phyloP scores from a whole-genome alignment of 2,888 invertebrate genomes.

The Pantelozetes paolii region DNA sequence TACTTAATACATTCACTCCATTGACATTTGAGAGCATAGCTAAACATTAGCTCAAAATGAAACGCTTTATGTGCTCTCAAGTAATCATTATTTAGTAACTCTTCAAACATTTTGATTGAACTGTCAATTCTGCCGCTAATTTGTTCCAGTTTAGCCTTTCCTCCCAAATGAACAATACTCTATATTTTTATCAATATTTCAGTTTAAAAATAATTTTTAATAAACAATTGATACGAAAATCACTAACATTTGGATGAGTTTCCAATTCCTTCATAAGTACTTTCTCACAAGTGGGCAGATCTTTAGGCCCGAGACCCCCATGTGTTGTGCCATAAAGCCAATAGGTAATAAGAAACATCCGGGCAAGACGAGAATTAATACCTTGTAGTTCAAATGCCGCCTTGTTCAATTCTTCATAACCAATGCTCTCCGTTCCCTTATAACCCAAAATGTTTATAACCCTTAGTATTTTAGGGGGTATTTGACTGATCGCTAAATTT shows the following conservation, averaged over 20 bases:
- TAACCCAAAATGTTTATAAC: conserved; percentile 5
- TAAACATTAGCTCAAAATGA: not conserved
- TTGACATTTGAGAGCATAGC: conserved; percentile 12
- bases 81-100: not conserved
- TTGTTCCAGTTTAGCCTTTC: not conserved
- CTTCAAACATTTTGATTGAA: not conserved
- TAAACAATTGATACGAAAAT: not conserved
- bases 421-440: not conserved
- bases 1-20: conserved; percentile 5
- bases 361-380: not conserved
- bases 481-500: not conserved
- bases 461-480: conserved; percentile 16
- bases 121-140: not conserved
- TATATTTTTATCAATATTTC: not conserved
- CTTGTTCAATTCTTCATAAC: not conserved
- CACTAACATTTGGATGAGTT: not conserved
- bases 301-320: not conserved
- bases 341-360: not conserved
- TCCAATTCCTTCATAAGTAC: not conserved
- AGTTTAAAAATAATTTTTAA: not conserved
- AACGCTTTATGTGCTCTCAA: not conserved
- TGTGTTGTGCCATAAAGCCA: not conserved
- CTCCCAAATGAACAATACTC: not conserved
- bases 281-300: not conserved
- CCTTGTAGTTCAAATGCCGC: not conserved